Base-by-base conservation (phyloP, 2,797 vertebrate genomes). In the Synaphobranchus kaupii region DNA sequence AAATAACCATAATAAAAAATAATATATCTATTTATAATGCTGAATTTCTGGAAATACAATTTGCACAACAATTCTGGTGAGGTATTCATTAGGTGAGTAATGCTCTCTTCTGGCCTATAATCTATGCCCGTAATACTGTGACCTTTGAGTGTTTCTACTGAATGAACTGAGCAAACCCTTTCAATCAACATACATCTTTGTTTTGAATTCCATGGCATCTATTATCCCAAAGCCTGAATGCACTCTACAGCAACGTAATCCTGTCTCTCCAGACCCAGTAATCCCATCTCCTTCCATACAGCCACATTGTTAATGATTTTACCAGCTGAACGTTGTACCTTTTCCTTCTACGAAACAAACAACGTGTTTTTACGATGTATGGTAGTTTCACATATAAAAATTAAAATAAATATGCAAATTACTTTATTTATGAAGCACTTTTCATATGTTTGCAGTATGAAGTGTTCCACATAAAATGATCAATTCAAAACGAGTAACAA, bases 221-320 rank as follows among this genome's bases (percentile, higher is more conserved):
- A 92, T 94, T 91, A 92, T 94, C 92, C 89, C 92, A 78, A 88
- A 93, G 91, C 93, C 94, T 94, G 93, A 92, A 90, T 93, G 93
- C 93, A 94, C 92, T 95, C 95, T 95, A 91, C 91, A 95, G 94
- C 90, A 95, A 93, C 91, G 89, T 96, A 95, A 96, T 95, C 95
- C 94, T 94, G 91, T 91, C 87, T 94, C 73, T 20, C 73, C 73
- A 78, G 34, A 25, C 9, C 39, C 73, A 44, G 17, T 78, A 78
- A 78, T 78, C 73, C 73, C 34, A 17, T 15, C 4, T 47, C 73
- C 10, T 22, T 78, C 73, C 47, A 78, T 78, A 78, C 4, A 47
- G 39, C 34, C 73, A 44, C 34, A 39, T 9, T 78, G 73, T 22
- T 44, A 78, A 78, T 39, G 34, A 22, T 47, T 78, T 47, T 22